phyloP scores from a whole-genome alignment of 2,888 invertebrate genomes.

The Ichneumoninae sp. region DNA sequence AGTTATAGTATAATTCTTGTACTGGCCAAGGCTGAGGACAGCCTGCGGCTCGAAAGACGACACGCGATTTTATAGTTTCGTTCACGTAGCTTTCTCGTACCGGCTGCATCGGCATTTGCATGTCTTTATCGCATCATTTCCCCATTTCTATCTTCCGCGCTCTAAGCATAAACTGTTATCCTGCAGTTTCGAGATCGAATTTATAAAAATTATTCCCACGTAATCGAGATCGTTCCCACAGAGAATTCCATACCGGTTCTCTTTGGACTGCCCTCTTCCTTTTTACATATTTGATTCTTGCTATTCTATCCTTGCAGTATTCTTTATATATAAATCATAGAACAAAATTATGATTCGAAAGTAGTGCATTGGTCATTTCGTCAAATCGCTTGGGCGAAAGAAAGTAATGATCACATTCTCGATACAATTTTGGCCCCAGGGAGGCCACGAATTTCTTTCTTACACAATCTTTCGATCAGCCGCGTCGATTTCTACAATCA shows the following conservation, averaged over 20 bases:
- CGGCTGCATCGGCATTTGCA: constrained; percentile 9
- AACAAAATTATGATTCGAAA: not conserved
- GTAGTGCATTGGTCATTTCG: not conserved
- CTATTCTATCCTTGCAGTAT: not conserved
- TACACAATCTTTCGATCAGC: constrained; percentile 46
- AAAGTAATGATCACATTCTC: constrained; percentile 2
- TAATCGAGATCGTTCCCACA: not conserved
- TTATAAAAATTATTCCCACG: not conserved
- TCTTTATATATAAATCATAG: not conserved
- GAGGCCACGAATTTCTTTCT: constrained; percentile 38
- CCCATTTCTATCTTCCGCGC: constrained; percentile 24
- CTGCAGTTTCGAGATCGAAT: not conserved
- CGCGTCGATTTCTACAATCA: constrained; percentile 55
- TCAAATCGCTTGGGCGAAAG: constrained; percentile 1
- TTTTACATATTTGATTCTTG: not conserved
- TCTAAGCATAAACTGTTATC: constrained; percentile 1
- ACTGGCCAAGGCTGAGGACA: constrained; percentile 63
- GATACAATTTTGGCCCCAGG: not conserved
- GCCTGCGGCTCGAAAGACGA: constrained; percentile 51
- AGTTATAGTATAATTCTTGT: constrained; percentile 17
- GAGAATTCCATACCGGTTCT: not conserved
- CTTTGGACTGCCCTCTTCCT: not conserved
- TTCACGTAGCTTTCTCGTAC: constrained; percentile 43
- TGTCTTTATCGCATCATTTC: constrained; percentile 40
- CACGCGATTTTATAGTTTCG: constrained; percentile 20